phyloP scores from a whole-genome alignment of 1,140 invertebrate genomes.

The Plectus sambesii region DNA sequence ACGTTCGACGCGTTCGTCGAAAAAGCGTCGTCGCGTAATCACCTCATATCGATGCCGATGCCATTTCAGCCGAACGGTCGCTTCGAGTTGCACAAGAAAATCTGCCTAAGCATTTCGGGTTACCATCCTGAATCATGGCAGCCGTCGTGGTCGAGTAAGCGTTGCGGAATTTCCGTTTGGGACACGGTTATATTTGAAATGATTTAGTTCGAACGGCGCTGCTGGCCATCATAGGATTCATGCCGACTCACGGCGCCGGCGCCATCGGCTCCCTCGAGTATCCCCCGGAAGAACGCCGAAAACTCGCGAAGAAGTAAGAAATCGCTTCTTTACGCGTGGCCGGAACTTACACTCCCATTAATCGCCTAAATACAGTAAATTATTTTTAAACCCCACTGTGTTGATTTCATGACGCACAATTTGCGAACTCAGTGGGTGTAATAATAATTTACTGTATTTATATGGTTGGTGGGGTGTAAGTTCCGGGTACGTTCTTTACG shows the following conservation, averaged over 20 bases:
- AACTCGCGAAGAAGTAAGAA: slow-evolving; percentile 63
- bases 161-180: slow-evolving; percentile 2
- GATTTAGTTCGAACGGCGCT: slow-evolving; percentile 71
- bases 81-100: slow-evolving; percentile 86
- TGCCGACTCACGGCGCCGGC: slow-evolving; percentile 72
- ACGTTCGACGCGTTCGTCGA: too few species aligned
- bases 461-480: too few species aligned
- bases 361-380: too few species aligned
- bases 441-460: too few species aligned
- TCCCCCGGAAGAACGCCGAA: slow-evolving; percentile 64
- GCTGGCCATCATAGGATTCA: slow-evolving; percentile 78
- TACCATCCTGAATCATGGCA: slow-evolving; percentile 95
- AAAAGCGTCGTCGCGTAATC: too few species aligned
- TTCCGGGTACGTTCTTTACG: background rate
- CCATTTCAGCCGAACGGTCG: slow-evolving; percentile 73
- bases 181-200: slow-evolving; percentile 33
- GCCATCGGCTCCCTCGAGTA: slow-evolving; percentile 83
- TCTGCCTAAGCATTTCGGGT: slow-evolving; percentile 90
- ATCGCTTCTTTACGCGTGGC: slow-evolving; percentile 1
- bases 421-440: slow-evolving; percentile 59
- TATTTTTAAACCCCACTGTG: too few species aligned
- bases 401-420: slow-evolving; percentile 11
- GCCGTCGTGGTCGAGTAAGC: slow-evolving; percentile 73
- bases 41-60: too few species aligned
- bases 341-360: background rate